These are phyloP conservation scores for Rhabdomys pumilio DNA, from an alignment of 2,797 vertebrate genomes.

Conservation along the genomic window DNA sequence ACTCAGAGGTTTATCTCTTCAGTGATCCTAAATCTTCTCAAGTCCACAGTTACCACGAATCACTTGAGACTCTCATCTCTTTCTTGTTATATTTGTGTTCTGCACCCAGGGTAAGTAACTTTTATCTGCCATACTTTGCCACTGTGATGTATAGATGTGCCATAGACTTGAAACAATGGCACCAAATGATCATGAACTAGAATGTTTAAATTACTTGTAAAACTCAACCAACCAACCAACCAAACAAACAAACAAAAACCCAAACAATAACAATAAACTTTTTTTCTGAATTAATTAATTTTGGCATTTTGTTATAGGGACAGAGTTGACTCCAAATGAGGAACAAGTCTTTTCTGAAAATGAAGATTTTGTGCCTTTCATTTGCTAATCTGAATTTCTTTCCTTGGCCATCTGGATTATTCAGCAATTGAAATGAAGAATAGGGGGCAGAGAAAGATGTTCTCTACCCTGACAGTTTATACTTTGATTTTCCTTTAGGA, in stretches of 20 bases:
- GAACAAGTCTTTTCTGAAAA: background rate
- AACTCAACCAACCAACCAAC: background rate
- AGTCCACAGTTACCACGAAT: background rate
- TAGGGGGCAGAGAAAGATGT: background rate
- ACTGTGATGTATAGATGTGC: background rate
- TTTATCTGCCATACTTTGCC: background rate
- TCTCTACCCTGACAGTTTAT: background rate
- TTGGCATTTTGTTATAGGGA: background rate
- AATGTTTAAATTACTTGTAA: background rate
- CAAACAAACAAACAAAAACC: background rate
- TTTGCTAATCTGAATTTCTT: background rate
- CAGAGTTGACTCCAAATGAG: background rate
- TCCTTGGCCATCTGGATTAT: background rate
- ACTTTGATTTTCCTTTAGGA: slow-evolving; percentile 49
- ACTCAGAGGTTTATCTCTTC: background rate
- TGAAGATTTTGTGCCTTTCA: background rate
- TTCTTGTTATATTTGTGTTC: background rate
- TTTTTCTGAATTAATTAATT: background rate
- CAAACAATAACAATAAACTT: background rate
- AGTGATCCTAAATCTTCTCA: background rate
- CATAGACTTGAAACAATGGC: background rate
- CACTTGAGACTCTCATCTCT: background rate
- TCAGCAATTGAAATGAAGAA: background rate
- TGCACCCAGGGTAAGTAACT: background rate
- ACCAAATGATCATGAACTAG: background rate